A percentile compares a stretch with the other conserved stretches of the same genome.
phyloP scores from a whole-genome alignment of 2,113 vertebrate genomes.

The Petrocephalus microphthalmus region DNA sequence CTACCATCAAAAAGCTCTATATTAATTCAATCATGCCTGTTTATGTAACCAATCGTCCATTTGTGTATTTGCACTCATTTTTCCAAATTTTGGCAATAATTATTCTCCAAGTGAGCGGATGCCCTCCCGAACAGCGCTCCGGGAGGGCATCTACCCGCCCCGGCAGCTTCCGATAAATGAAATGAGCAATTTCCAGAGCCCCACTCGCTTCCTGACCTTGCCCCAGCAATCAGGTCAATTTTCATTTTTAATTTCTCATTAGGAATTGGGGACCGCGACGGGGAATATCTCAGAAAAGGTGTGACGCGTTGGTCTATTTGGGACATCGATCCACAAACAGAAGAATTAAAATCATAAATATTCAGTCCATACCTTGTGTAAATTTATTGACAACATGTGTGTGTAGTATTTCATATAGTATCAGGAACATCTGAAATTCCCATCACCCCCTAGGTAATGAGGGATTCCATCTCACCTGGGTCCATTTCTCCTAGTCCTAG shows the following conservation, averaged over 20 bases:
- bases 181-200: background rate
- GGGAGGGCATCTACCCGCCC: background rate
- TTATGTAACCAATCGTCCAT: background rate
- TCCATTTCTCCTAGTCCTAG: background rate
- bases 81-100: background rate
- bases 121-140: background rate
- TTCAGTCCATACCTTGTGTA: background rate
- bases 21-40: background rate
- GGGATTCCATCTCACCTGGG: background rate
- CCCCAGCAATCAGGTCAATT: background rate
- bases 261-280: background rate
- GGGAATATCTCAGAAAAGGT: background rate
- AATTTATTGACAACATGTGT: background rate
- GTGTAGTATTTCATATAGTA: background rate
- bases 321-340: background rate
- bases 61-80: background rate
- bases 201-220: background rate
- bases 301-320: background rate
- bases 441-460: background rate
- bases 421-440: background rate
- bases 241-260: slow-evolving; percentile 2
- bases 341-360: background rate
- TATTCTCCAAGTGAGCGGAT: background rate
- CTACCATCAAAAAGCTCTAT: background rate
- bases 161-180: background rate